Percentiles rank a stretch among this genome's conserved stretches.
These are phyloP conservation scores for Cirrhinus mrigala DNA, from an alignment of 2,797 vertebrate species.

Conservation along the genomic window DNA sequence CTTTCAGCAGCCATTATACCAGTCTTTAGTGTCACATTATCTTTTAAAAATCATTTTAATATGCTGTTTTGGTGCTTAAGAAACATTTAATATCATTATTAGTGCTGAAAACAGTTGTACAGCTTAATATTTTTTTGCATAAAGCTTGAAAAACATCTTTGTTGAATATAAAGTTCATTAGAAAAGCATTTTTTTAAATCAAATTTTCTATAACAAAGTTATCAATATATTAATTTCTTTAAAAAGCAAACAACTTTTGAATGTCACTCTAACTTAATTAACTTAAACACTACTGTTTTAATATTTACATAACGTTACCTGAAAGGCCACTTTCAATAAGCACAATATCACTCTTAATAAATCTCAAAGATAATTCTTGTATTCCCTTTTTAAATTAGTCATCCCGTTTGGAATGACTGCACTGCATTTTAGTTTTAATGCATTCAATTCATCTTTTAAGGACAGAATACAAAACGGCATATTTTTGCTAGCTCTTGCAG, in stretches of 20 bases:
- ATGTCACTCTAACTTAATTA: background rate
- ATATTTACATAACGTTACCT: background rate
- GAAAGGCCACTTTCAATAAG: background rate
- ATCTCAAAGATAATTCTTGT: background rate
- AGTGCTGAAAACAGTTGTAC: background rate
- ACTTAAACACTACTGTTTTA: background rate
- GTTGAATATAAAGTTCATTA: background rate
- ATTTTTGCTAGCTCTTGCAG: background rate
- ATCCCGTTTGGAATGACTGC: background rate
- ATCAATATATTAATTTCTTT: background rate
- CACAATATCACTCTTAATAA: background rate
- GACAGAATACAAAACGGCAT: background rate
- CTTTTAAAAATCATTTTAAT: background rate
- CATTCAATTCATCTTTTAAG: background rate
- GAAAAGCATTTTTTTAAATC: background rate
- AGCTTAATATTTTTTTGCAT: background rate
- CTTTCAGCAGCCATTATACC: background rate
- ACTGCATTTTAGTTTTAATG: background rate
- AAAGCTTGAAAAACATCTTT: background rate
- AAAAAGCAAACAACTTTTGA: background rate
- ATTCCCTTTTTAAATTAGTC: background rate
- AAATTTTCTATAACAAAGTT: background rate
- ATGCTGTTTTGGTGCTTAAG: background rate
- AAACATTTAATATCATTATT: background rate
- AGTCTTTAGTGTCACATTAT: background rate